Evolutionary conservation across 2,113 vertebrate genomes (phyloP), one percentile per base, ranked within the genome.

Genomic region (Elanoides forficatus): DNA sequence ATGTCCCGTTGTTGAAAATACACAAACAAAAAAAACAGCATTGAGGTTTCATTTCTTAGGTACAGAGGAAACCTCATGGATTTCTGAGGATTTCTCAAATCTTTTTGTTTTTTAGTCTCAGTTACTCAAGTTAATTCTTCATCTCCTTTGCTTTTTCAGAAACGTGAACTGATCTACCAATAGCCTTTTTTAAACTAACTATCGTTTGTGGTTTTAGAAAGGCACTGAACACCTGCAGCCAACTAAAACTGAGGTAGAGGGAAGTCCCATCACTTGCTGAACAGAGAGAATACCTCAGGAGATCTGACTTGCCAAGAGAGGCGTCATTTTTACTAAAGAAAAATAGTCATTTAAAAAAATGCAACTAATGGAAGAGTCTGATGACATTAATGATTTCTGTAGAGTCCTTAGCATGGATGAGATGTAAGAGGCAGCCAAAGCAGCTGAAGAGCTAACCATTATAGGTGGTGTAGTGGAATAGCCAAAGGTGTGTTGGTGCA

Each of bases 11-110:
- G 50, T 16, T 73, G 55, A 72, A 81, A 90, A 55, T 22, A 11
- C 0, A 5, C 42, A 47, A 74, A 43, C 30, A 20, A 9, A 50
- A 60, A 43, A 21, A 6, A 0, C 21, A 59, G 6, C 21, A 1
- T 1, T 34, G 71, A 40, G 10, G 16, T 81, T 67, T 66, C 11
- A 22, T 48, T 16, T 88, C 47, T 68, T 48, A 52, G 58, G 50
- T 36, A 13, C 18, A 15, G 42, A 55, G 30, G 32, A 74, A 78
- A 78, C 56, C 16, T 68, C 17, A 0, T 50, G 34, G 59, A 32
- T 60, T 85, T 84, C 36, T 88, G 34, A 60, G 25, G 32, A 50
- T 81, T 68, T 73, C 75, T 83, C 19, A 71, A 52, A 11, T 42
- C 9, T 62, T 59, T 40, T 21, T 56, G 10, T 55, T 19, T 25